Conservation (phyloP, 2,797 vertebrate species). For the Syngnathus rostellatus region DNA sequence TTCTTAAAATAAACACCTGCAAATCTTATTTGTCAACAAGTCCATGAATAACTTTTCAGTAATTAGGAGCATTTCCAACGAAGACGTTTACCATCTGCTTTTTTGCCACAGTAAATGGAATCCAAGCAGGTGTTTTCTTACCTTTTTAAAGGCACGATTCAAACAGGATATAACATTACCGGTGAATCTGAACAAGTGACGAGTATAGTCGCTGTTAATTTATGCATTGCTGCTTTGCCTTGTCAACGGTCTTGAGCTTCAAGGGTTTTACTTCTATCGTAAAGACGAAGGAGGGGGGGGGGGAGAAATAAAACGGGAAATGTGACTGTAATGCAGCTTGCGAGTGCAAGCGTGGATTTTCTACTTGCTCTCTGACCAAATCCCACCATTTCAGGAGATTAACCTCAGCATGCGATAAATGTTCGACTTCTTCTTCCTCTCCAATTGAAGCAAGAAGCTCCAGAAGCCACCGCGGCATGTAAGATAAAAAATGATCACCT, state of each 20-base stretch:
- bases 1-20: not conserved
- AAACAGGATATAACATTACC: conserved; percentile 41
- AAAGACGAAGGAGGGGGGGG: conserved; percentile 25
- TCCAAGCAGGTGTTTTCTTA: conserved; percentile 18
- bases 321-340: conserved; percentile 66
- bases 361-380: conserved; percentile 72
- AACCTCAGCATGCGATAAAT: conserved; percentile 78
- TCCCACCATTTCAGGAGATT: conserved; percentile 81
- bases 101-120: conserved; percentile 14
- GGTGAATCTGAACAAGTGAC: conserved; percentile 53
- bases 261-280: conserved; percentile 52
- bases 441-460: conserved; percentile 73
- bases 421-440: conserved; percentile 75
- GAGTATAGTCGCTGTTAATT: conserved; percentile 55
- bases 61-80: conserved; percentile 12
- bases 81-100: conserved; percentile 1
- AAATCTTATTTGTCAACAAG: not conserved
- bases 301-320: conserved; percentile 52
- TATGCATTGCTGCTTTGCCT: conserved; percentile 60
- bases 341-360: conserved; percentile 66
- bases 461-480: conserved; percentile 70
- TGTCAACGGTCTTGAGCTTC: conserved; percentile 54
- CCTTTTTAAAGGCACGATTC: conserved; percentile 40
- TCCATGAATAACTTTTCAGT: conserved; percentile 1
- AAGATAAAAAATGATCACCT: conserved; percentile 82